Evolutionary conservation across 1,140 invertebrate species (phyloP).

Genomic region (Heliconius nattereri): DNA sequence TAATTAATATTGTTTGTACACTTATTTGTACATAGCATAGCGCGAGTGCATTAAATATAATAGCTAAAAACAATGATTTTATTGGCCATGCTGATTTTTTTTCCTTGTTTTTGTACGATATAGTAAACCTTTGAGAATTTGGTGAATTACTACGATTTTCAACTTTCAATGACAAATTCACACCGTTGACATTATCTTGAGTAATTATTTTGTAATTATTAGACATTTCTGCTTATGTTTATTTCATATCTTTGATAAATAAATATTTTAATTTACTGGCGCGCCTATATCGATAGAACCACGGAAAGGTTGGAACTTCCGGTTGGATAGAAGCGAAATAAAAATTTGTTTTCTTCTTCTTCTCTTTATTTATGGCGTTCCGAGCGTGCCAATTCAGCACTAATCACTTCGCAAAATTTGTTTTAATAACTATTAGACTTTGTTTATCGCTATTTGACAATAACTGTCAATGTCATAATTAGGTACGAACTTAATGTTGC

Average conservation of each 20-base stretch:
- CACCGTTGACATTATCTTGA: constrained; percentile 68
- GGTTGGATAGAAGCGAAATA: too few relatives aligned
- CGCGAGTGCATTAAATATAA: constrained; percentile 65
- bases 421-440: not conserved
- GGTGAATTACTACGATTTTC: constrained; percentile 52
- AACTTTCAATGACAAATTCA: constrained; percentile 57
- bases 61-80: constrained; percentile 57
- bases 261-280: not conserved
- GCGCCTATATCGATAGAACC: too few relatives aligned
- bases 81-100: constrained; percentile 56
- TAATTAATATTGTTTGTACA: constrained; percentile 57
- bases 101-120: constrained; percentile 62
- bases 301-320: too few relatives aligned
- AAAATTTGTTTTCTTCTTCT: too few relatives aligned
- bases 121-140: constrained; percentile 62
- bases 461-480: not conserved
- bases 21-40: constrained; percentile 62
- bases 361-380: too few relatives aligned
- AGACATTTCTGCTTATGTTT: constrained; percentile 40
- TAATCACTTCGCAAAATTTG: too few relatives aligned
- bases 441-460: not conserved
- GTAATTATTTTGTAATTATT: constrained; percentile 44
- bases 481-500: not conserved
- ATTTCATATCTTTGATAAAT: not conserved
- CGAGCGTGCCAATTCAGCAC: too few relatives aligned